Evolutionary conservation across 2,113 vertebrate species (phyloP), one percentile per base, ranked within the genome.

Genomic region (Archocentrus centrarchus): DNA sequence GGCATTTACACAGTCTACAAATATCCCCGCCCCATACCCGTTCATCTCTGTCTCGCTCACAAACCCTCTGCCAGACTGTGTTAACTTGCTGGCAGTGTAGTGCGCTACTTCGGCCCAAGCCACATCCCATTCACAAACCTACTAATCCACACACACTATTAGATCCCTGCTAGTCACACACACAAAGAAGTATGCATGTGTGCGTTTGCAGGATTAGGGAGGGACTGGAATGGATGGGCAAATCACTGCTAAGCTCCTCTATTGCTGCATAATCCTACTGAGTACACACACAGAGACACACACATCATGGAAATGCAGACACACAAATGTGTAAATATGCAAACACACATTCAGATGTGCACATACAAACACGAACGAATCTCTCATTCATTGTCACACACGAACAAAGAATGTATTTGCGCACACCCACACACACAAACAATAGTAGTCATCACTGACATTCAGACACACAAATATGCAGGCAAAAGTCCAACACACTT

Each of bases 241-340:
- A 95, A 95, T 93, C 93, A 94, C 90, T 85, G 85, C 89, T 95
- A 96, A 95, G 75, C 92, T 92, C 75, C 87, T 94, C 92, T 93
- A 94, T 92, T 95, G 94, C 93, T 93, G 80, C 87, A 91, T 95
- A 96, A 95, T 95, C 93, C 92, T 59, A 85, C 79, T 66, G 88
- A 92, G 84, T 86, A 92, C 82, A 85, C 79, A 85, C 89, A 84
- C 75, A 87, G n/a, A 78, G 20, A 80, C 68, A 84, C 63, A 85
- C 68, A 84, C 59, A 85, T 55, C 32, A 50, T 24, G 5, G 73
- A 88, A 35, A 90, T 75, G 27, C 17, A 79, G 6, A 77, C 37
- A 61, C 81, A 88, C 82, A 89, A 50, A 55, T 24, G 44, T 39
- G 14, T 77, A 90, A 75, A 89, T 80, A 81, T 75, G 53, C 64